Percentiles rank a stretch among this genome's conserved stretches.
Evolutionary conservation across 2,113 vertebrate species (phyloP).

Genomic region (Corythornis cristatus): DNA sequence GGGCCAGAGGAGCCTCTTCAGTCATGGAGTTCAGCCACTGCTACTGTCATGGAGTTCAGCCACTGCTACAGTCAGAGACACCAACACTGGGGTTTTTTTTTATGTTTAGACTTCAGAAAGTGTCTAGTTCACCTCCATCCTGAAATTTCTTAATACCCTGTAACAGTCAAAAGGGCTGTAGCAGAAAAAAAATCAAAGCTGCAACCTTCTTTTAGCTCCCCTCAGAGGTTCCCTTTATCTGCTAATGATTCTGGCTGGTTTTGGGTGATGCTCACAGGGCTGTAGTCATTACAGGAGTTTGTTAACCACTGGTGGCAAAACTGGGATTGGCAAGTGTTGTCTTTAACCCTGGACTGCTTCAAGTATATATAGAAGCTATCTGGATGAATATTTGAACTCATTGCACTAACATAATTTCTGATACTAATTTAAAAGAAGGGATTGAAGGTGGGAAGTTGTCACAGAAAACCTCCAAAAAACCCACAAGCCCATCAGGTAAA

Average conservation of each 20-base stretch:
- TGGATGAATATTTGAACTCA: not conserved
- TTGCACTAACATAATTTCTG: not conserved
- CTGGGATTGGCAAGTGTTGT: not conserved
- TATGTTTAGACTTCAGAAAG: not conserved
- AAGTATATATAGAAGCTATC: not conserved
- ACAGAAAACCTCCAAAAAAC: not conserved
- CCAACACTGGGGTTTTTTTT: not conserved
- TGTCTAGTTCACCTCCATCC: not conserved
- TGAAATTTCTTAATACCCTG: not conserved
- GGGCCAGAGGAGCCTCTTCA: not conserved
- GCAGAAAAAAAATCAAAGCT: not conserved
- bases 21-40: not conserved
- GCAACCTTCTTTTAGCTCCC: not conserved
- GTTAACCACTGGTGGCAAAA: not conserved
- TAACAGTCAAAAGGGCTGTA: not conserved
- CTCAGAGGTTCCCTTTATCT: not conserved
- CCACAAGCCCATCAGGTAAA: fast-evolving
- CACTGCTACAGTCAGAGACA: not conserved
- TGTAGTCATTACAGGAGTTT: not conserved
- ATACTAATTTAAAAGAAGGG: not conserved
- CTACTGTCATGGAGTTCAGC: not conserved
- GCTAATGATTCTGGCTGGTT: not conserved
- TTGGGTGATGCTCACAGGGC: not conserved
- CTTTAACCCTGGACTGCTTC: not conserved
- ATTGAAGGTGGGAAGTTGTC: not conserved